phyloP scores from a whole-genome alignment of 2,797 vertebrate genomes.

The Aulostomus chinensis region DNA sequence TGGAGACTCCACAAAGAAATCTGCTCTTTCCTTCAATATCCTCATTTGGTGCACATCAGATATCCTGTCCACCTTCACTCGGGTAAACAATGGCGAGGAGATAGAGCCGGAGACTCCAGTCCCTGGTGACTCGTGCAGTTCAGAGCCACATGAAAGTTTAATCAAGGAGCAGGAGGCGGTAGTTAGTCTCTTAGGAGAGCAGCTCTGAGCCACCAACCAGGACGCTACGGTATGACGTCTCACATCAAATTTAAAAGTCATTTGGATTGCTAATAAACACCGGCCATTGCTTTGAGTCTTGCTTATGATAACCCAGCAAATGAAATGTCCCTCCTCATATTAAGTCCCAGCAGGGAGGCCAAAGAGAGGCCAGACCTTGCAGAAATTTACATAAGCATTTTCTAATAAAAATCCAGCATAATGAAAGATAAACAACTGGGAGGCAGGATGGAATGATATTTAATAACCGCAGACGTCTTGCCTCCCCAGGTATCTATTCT shows the following conservation, averaged over 20 bases:
- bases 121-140: slow-evolving; percentile 57
- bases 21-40: slow-evolving; percentile 49
- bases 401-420: slow-evolving; percentile 64
- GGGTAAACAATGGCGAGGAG: slow-evolving; percentile 68
- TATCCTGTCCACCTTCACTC: slow-evolving; percentile 70
- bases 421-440: slow-evolving; percentile 71
- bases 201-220: slow-evolving; percentile 60
- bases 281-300: slow-evolving; percentile 33
- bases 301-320: slow-evolving; percentile 55
- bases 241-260: slow-evolving; percentile 80
- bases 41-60: slow-evolving; percentile 73
- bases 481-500: slow-evolving; percentile 45
- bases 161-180: slow-evolving; percentile 75
- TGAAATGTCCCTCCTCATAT: slow-evolving; percentile 62
- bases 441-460: slow-evolving; percentile 52
- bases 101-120: slow-evolving; percentile 61
- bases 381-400: slow-evolving; percentile 62
- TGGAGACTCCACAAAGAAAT: slow-evolving; percentile 51
- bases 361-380: slow-evolving; percentile 51
- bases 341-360: slow-evolving; percentile 52
- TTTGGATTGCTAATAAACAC: slow-evolving; percentile 77
- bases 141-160: slow-evolving; percentile 74
- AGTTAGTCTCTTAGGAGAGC: slow-evolving; percentile 62
- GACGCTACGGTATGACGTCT: slow-evolving; percentile 67
- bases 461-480: slow-evolving; percentile 51